A percentile compares a stretch with the other conserved stretches of the same genome.
Evolutionary conservation across 2,797 vertebrate species (phyloP).

Genomic region (Morus bassanus): DNA sequence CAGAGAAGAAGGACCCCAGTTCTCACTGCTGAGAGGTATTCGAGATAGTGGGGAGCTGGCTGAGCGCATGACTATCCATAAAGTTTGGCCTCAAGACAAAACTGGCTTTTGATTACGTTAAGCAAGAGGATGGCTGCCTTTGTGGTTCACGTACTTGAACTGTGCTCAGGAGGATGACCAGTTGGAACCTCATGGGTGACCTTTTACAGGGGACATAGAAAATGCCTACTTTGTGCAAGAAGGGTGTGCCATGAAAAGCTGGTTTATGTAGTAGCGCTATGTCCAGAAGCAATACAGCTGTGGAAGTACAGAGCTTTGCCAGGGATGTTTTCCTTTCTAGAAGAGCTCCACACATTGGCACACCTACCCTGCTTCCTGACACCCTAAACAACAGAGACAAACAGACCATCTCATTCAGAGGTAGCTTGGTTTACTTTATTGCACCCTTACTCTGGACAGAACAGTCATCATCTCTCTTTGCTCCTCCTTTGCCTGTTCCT

Average conservation of each 20-base stretch:
- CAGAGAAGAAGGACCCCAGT: neutral
- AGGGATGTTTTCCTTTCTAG: neutral
- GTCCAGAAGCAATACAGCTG: neutral
- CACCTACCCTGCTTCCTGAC: neutral
- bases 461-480: neutral
- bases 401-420: neutral
- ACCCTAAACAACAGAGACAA: neutral
- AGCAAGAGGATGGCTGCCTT: neutral
- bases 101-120: neutral
- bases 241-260: neutral
- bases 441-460: neutral
- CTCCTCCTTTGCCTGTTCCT: neutral
- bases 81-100: neutral
- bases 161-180: neutral
- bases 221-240: neutral
- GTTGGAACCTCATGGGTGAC: neutral
- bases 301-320: neutral
- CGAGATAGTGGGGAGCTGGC: neutral
- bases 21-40: neutral
- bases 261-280: neutral
- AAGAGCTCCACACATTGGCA: neutral
- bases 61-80: neutral
- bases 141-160: neutral
- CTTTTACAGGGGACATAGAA: neutral
- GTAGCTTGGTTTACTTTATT: neutral